A percentile compares a stretch with the other conserved stretches of the same genome.
Conservation (phyloP, 2,888 invertebrate genomes). For the Ectropis crepuscularia region DNA sequence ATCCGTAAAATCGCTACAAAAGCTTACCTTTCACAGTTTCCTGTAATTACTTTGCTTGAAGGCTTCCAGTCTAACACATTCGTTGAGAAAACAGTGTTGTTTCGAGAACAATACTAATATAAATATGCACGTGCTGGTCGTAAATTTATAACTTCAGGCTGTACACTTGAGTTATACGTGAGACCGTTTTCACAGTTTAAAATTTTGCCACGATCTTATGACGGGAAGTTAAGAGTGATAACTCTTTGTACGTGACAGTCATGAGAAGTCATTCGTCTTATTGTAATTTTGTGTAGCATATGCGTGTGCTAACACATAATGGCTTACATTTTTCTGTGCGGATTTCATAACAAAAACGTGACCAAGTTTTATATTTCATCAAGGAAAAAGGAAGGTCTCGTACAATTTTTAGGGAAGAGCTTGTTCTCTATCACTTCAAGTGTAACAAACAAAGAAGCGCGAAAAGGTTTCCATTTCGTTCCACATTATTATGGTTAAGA, state of each 20-base stretch:
- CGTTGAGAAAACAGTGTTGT: conserved; percentile 29
- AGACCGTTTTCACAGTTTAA: conserved; percentile 26
- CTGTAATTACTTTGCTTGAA: conserved; percentile 18
- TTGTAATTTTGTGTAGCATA: neutral
- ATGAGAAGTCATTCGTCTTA: conserved; percentile 3
- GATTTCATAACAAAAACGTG: too few species aligned
- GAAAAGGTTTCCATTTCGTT: too few species aligned
- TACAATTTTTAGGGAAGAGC: too few species aligned
- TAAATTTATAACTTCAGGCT: conserved; percentile 31
- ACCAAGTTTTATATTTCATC: too few species aligned
- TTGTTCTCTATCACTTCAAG: too few species aligned
- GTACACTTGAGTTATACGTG: conserved; percentile 25
- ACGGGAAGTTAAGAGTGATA: conserved; percentile 11
- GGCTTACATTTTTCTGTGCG: neutral
- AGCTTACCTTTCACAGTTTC: conserved; percentile 11
- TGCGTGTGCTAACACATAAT: neutral
- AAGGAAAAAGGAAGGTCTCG: too few species aligned
- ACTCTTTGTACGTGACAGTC: conserved; percentile 10
- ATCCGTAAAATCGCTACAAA: neutral
- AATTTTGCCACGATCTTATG: conserved; percentile 25
- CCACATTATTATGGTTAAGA: too few species aligned
- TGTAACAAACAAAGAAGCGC: too few species aligned
- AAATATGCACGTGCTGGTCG: conserved; percentile 33
- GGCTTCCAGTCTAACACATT: conserved; percentile 10
- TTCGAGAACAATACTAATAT: conserved; percentile 34